Conservation (phyloP, 2,797 vertebrate species). For the Telmatherina bonti region DNA sequence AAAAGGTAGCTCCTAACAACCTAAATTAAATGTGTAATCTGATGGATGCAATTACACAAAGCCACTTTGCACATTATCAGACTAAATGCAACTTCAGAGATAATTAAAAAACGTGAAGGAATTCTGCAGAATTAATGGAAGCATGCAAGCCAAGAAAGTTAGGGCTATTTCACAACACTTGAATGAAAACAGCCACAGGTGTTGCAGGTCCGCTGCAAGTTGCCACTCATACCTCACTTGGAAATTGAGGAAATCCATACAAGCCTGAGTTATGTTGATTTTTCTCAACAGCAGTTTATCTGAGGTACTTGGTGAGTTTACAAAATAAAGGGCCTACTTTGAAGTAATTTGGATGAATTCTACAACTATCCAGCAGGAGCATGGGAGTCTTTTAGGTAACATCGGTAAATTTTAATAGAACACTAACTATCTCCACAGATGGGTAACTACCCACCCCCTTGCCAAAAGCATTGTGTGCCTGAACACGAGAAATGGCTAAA, state of each 20-base stretch:
- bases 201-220: neutral
- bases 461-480: neutral
- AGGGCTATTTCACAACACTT: neutral
- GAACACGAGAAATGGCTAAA: neutral
- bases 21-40: neutral
- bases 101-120: conserved; percentile 12
- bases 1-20: neutral
- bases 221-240: neutral
- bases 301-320: neutral
- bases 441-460: neutral
- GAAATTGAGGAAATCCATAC: neutral
- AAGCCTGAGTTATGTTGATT: too few relatives aligned
- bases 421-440: neutral
- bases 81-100: neutral
- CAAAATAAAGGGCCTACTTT: neutral
- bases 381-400: neutral
- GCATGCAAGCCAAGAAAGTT: conserved; percentile 18
- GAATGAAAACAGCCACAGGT: conserved; percentile 9
- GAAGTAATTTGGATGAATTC: neutral
- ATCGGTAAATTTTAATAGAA: too few relatives aligned
- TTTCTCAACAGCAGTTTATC: neutral
- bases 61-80: neutral
- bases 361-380: neutral
- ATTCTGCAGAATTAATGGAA: conserved; percentile 14
- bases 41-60: neutral